A percentile compares a stretch with the other conserved stretches of the same genome.
Evolutionary conservation across 2,888 invertebrate genomes (phyloP).

Genomic region (Linnaemya tessellans): DNA sequence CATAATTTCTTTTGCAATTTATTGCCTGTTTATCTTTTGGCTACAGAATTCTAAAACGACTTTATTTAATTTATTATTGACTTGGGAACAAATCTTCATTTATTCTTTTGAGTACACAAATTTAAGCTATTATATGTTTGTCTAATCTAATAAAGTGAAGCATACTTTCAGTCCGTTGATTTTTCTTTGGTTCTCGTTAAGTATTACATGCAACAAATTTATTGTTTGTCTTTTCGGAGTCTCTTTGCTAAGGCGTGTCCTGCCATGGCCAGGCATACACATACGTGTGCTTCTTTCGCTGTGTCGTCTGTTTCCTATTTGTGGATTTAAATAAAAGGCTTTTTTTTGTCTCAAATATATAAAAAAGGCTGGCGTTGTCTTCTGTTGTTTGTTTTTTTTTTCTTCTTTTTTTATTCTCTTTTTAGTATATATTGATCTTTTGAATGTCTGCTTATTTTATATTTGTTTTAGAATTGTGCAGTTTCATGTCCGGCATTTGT

Average conservation of each 20-base stretch:
- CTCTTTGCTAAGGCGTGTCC: constrained; percentile 39
- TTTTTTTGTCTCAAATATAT: not conserved
- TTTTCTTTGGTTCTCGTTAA: not conserved
- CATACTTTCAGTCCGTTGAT: not conserved
- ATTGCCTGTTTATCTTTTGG: not conserved
- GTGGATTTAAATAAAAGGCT: constrained; percentile 29
- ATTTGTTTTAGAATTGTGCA: constrained; percentile 13
- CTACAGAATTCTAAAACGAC: not conserved
- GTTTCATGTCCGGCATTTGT: not conserved
- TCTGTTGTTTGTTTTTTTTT: not conserved
- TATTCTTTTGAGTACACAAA: constrained; percentile 7
- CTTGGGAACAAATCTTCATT: not conserved
- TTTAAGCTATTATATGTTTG: constrained; percentile 11
- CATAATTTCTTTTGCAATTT: not conserved
- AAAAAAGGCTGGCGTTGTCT: constrained; percentile 8
- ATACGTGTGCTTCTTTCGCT: not conserved
- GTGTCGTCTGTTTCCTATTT: constrained; percentile 11
- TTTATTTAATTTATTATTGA: constrained; percentile 12
- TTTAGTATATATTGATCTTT: constrained; percentile 47
- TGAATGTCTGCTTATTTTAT: constrained; percentile 38
- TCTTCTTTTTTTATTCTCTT: not conserved
- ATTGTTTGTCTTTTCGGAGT: constrained; percentile 16
- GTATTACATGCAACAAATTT: not conserved
- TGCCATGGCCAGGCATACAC: not conserved
- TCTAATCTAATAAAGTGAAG: not conserved